Conservation (phyloP, 1,140 invertebrate genomes). For the Antheraea mylitta region DNA sequence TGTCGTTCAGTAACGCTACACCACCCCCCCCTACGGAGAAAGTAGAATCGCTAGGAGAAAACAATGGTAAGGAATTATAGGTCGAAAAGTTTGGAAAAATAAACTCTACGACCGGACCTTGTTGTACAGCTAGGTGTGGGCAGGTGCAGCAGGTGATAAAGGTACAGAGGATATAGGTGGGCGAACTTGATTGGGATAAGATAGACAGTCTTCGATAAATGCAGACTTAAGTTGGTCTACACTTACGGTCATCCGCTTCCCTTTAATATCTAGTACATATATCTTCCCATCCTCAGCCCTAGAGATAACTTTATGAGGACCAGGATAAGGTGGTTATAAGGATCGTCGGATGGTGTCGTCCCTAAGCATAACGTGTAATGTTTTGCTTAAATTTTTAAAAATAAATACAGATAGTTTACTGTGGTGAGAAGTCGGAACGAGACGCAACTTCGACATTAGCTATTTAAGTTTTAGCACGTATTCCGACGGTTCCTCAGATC, state of each 20-base stretch:
- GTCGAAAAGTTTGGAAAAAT: not conserved
- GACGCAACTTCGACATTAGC: constrained; percentile 13
- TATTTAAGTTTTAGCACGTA: constrained; percentile 1
- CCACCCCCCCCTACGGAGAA: too few species aligned
- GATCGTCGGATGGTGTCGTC: too few species aligned
- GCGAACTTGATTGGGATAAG: not conserved
- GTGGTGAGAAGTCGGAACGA: constrained; percentile 11
- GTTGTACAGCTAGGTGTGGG: too few species aligned
- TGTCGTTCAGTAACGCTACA: too few species aligned
- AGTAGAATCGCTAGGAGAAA: too few species aligned
- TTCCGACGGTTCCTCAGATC: not conserved
- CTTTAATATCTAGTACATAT: not conserved
- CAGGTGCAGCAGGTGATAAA: not conserved
- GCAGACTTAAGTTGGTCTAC: not conserved
- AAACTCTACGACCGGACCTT: too few species aligned
- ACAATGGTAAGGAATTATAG: not conserved
- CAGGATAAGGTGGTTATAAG: too few species aligned
- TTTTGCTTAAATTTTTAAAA: constrained; percentile 7
- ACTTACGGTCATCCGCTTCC: not conserved
- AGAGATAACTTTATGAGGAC: too few species aligned
- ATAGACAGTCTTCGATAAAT: not conserved
- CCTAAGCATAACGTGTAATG: too few species aligned
- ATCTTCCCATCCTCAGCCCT: too few species aligned
- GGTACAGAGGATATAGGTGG: not conserved
- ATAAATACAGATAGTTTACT: constrained; percentile 3